Conservation (phyloP, 2,888 invertebrate species). For the Melipona beecheii region DNA sequence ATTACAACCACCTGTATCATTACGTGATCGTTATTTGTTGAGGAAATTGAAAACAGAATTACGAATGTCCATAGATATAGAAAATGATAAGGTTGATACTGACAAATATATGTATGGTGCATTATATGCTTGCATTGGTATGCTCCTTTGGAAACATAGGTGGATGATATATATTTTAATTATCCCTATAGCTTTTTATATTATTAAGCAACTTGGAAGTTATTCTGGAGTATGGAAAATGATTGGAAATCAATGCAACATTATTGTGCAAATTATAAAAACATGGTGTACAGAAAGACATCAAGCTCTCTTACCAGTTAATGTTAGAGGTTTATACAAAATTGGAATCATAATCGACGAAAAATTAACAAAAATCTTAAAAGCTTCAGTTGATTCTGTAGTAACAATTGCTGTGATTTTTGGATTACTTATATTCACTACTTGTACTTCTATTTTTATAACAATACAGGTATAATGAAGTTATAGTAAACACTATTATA, state of each 20-base stretch:
- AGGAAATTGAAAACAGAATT: slow-evolving; percentile 78
- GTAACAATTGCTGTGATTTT: slow-evolving; percentile 94
- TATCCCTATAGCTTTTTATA: slow-evolving; percentile 90
- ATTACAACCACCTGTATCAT: slow-evolving; percentile 42
- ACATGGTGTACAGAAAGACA: slow-evolving; percentile 88
- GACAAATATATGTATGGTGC: slow-evolving; percentile 89
- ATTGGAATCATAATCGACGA: slow-evolving; percentile 88
- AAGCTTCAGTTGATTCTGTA: slow-evolving; percentile 93
- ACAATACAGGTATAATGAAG: slow-evolving; percentile 89
- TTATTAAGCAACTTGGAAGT: slow-evolving; percentile 85
- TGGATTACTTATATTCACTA: slow-evolving; percentile 91
- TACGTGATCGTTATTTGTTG: slow-evolving; percentile 77
- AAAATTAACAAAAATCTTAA: slow-evolving; percentile 87
- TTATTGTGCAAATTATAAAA: slow-evolving; percentile 82
- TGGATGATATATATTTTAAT: slow-evolving; percentile 92
- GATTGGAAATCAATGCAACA: slow-evolving; percentile 80
- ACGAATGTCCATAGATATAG: slow-evolving; percentile 76
- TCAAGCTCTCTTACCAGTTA: slow-evolving; percentile 90
- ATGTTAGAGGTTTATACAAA: slow-evolving; percentile 91
- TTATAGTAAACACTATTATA: neutral
- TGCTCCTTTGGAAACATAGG: slow-evolving; percentile 94
- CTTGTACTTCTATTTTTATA: slow-evolving; percentile 92
- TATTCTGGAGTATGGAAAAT: slow-evolving; percentile 84
- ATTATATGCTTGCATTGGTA: slow-evolving; percentile 92
- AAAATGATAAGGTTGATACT: slow-evolving; percentile 77